Percentiles rank a stretch among this genome's conserved stretches.
Conservation (phyloP, 1,140 invertebrate species). For the Apis dorsata region DNA sequence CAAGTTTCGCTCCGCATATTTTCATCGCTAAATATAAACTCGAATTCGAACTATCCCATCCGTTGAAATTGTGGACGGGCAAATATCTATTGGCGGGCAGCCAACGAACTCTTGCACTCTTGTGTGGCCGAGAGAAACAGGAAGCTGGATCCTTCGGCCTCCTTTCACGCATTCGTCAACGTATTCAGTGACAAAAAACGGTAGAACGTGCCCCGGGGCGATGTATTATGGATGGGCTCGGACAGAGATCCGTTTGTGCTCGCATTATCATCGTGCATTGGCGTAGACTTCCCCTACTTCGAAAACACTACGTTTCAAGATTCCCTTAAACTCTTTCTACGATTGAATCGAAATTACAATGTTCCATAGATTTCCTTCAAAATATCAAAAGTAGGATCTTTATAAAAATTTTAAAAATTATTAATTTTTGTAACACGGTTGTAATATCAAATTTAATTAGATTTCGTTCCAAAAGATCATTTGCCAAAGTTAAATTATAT, state of each 20-base stretch:
- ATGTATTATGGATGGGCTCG: constrained; percentile 61
- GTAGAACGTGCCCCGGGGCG: constrained; percentile 52
- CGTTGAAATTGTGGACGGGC: neutral
- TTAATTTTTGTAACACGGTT: too few species aligned
- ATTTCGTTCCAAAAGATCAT: too few species aligned
- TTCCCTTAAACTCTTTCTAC: too few species aligned
- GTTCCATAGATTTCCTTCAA: neutral
- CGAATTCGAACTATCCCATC: neutral
- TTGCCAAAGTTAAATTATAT: too few species aligned
- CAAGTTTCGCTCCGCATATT: too few species aligned
- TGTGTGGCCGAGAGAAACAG: neutral
- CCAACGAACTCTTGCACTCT: neutral
- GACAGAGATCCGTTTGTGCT: constrained; percentile 73
- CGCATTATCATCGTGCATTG: constrained; percentile 59
- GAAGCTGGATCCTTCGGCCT: constrained; percentile 21
- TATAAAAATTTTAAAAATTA: too few species aligned
- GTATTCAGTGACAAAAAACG: constrained; percentile 68
- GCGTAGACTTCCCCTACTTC: constrained; percentile 37
- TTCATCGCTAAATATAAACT: too few species aligned
- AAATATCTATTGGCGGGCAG: neutral
- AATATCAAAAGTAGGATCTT: neutral
- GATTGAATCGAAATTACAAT: too few species aligned
- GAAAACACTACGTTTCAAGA: neutral
- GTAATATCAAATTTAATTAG: too few species aligned
- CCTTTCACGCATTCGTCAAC: constrained; percentile 58